Conservation (phyloP, 2,797 vertebrate species). For the Takifugu ocellatus region DNA sequence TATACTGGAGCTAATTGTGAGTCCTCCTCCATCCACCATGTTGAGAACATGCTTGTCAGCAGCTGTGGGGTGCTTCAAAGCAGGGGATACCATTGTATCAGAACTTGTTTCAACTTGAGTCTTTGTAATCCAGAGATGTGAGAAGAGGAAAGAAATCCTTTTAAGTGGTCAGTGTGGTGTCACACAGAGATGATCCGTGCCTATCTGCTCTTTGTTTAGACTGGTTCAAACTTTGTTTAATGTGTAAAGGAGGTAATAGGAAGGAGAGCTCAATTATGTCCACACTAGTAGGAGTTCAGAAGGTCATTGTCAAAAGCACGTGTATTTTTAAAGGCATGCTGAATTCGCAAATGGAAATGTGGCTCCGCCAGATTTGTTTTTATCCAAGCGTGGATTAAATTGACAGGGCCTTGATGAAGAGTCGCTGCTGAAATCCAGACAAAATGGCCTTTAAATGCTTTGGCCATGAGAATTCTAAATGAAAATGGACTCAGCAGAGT, state of each 20-base stretch:
- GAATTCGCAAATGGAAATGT: too few species aligned
- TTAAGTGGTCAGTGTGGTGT: slow-evolving; percentile 67
- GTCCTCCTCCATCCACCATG: slow-evolving; percentile 42
- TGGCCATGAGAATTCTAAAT: too few species aligned
- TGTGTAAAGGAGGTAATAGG: slow-evolving; percentile 43
- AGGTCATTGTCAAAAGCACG: too few species aligned
- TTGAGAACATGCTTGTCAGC: slow-evolving; percentile 59
- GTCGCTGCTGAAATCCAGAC: too few species aligned
- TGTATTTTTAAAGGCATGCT: too few species aligned
- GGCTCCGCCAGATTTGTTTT: too few species aligned
- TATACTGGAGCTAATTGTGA: slow-evolving; percentile 57
- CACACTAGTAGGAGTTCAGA: too few species aligned
- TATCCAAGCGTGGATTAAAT: too few species aligned
- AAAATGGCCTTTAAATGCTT: too few species aligned
- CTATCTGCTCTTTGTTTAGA: slow-evolving; percentile 60
- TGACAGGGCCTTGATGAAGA: too few species aligned
- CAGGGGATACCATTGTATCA: slow-evolving; percentile 51
- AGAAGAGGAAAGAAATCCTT: slow-evolving; percentile 64
- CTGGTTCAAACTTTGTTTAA: slow-evolving; percentile 58
- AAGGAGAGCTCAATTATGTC: slow-evolving; percentile 4
- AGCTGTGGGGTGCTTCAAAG: slow-evolving; percentile 69
- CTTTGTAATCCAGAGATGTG: slow-evolving; percentile 63
- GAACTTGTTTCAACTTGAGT: slow-evolving; percentile 62
- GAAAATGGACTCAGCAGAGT: too few species aligned
- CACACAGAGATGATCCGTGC: slow-evolving; percentile 71